phyloP scores from a whole-genome alignment of 2,113 vertebrate genomes.

The Lagopus muta region DNA sequence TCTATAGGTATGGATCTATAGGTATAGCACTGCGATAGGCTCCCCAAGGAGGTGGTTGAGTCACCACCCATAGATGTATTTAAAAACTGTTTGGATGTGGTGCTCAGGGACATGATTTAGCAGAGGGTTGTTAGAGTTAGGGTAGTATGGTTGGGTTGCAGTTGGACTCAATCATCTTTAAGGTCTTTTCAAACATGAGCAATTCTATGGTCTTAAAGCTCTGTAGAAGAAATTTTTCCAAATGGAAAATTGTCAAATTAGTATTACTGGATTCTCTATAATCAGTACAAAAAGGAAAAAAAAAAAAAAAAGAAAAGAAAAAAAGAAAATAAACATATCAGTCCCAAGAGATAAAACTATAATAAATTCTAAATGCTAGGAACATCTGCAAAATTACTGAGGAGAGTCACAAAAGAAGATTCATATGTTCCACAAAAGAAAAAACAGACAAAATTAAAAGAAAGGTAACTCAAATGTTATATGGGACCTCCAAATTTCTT shows the following conservation, averaged over 20 bases:
- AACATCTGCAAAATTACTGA: background rate
- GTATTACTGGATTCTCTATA: background rate
- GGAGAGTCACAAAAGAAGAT: background rate
- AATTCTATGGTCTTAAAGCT: background rate
- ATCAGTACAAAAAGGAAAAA: background rate
- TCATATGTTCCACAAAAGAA: background rate
- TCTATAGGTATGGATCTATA: accelerated
- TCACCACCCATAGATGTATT: too few relatives aligned
- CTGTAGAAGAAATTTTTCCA: background rate
- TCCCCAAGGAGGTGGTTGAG: too few relatives aligned
- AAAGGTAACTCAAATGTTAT: background rate
- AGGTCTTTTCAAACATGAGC: too few relatives aligned
- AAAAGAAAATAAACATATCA: background rate
- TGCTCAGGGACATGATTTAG: too few relatives aligned
- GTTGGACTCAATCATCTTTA: too few relatives aligned
- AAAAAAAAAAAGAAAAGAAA: background rate
- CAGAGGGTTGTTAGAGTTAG: too few relatives aligned
- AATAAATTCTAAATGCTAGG: background rate
- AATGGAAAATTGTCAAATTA: background rate
- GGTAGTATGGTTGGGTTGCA: too few relatives aligned
- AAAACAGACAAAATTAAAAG: background rate
- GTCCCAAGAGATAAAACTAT: background rate
- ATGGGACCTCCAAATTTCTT: background rate
- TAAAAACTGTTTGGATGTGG: too few relatives aligned
- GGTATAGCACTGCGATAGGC: too few relatives aligned